Percentiles rank a stretch among this genome's conserved stretches.
Evolutionary conservation across 1,140 invertebrate genomes (phyloP).

Genomic region (Bombus confusus): DNA sequence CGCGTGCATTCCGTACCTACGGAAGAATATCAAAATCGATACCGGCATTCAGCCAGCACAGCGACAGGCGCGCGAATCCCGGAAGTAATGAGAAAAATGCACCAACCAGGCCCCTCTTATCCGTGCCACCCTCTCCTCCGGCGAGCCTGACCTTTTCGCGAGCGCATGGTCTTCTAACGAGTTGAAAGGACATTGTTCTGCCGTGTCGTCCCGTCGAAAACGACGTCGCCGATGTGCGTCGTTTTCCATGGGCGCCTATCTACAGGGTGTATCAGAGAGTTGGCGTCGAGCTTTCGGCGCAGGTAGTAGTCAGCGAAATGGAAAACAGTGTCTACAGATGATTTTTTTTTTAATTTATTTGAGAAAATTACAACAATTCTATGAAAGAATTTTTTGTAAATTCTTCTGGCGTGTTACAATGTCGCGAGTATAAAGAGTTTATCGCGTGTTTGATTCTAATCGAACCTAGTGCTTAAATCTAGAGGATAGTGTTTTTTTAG

Average conservation of each 20-base stretch:
- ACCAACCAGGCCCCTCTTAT: neutral
- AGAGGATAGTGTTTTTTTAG: too few species aligned
- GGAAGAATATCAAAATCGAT: constrained; percentile 39
- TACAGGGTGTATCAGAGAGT: neutral
- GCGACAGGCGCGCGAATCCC: constrained; percentile 6
- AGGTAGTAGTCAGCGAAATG: too few species aligned
- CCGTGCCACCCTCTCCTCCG: neutral
- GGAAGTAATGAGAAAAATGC: constrained; percentile 58
- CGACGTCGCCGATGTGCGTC: neutral
- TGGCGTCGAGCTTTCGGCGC: neutral
- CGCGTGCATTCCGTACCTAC: neutral
- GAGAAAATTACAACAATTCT: too few species aligned
- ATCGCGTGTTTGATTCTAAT: too few species aligned
- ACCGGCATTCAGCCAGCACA: neutral
- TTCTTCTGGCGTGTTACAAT: too few species aligned
- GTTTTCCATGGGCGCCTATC: neutral
- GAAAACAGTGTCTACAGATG: too few species aligned
- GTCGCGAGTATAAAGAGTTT: too few species aligned
- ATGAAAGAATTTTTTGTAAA: too few species aligned
- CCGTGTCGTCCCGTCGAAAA: neutral
- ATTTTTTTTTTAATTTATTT: too few species aligned
- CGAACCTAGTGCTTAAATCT: too few species aligned
- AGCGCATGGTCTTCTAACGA: neutral
- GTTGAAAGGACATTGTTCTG: constrained; percentile 41
- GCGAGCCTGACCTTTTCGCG: constrained; percentile 3